Evolutionary conservation across 1,140 invertebrate genomes (phyloP).

Genomic region (Acromyrmex echinatior): DNA sequence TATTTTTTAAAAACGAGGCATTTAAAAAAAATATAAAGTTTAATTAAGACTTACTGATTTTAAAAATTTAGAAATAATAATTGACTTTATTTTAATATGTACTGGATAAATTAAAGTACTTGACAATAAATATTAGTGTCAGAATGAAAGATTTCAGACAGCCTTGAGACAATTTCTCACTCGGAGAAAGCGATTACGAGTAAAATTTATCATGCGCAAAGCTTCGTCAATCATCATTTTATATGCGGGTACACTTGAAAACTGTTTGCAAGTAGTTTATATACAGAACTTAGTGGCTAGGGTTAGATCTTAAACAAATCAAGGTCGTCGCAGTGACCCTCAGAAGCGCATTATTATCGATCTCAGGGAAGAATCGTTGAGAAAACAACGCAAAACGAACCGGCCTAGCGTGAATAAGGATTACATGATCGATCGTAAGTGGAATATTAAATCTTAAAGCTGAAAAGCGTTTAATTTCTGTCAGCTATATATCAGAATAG

Average conservation of each 20-base stretch:
- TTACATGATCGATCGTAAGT: slow-evolving; percentile 42
- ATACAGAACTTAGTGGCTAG: slow-evolving; percentile 25
- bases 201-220: not conserved
- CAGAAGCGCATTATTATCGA: slow-evolving; percentile 18
- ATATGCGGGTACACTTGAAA: not conserved
- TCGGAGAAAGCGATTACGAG: slow-evolving; percentile 4
- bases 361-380: slow-evolving; percentile 15
- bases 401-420: not conserved
- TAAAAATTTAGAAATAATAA: not conserved
- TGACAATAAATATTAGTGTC: not conserved
- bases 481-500: not conserved
- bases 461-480: slow-evolving; percentile 28
- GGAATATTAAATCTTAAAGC: slow-evolving; percentile 26
- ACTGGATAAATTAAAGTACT: not conserved
- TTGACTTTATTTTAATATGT: not conserved
- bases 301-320: slow-evolving; percentile 27
- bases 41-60: not conserved
- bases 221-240: slow-evolving; percentile 7
- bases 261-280: slow-evolving; percentile 11
- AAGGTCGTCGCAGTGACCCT: slow-evolving; percentile 25
- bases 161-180: not conserved
- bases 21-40: not conserved
- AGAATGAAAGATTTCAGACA: not conserved
- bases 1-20: not conserved
- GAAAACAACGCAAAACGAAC: not conserved